Evolutionary conservation across 1,140 invertebrate genomes (phyloP).

Genomic region (Mactra quadrangularis): DNA sequence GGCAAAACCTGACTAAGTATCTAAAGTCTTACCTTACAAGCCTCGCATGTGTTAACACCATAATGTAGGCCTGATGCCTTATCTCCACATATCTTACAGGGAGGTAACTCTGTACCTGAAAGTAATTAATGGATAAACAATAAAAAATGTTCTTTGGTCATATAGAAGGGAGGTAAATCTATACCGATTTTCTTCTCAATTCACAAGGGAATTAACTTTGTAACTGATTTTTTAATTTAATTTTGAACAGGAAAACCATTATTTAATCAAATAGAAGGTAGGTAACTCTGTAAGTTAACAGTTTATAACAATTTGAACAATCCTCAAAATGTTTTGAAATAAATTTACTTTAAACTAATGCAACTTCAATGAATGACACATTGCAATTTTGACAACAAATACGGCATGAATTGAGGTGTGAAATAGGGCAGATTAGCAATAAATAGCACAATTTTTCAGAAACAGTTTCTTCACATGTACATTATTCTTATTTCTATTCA

Average conservation of each 20-base stretch:
- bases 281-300: background rate
- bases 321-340: background rate
- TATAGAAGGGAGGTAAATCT: background rate
- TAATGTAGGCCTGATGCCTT: slow-evolving; percentile 84
- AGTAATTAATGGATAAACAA: background rate
- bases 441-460: too few relatives aligned
- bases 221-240: background rate
- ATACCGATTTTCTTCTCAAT: background rate
- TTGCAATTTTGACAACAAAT: too few relatives aligned
- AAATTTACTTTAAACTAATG: too few relatives aligned
- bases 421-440: too few relatives aligned
- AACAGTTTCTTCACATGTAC: too few relatives aligned
- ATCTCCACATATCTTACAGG: slow-evolving; percentile 83
- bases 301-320: background rate
- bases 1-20: background rate
- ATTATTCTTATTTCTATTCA: too few relatives aligned
- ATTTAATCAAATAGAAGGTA: background rate
- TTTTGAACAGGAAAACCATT: background rate
- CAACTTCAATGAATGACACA: too few relatives aligned
- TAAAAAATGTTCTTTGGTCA: background rate
- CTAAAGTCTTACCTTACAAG: slow-evolving; percentile 78
- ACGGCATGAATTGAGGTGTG: too few relatives aligned
- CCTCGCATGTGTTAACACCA: slow-evolving; percentile 84
- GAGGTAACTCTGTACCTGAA: slow-evolving; percentile 61
- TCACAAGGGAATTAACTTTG: background rate